Conservation (phyloP, 2,113 vertebrate species). For the Chionis minor region DNA sequence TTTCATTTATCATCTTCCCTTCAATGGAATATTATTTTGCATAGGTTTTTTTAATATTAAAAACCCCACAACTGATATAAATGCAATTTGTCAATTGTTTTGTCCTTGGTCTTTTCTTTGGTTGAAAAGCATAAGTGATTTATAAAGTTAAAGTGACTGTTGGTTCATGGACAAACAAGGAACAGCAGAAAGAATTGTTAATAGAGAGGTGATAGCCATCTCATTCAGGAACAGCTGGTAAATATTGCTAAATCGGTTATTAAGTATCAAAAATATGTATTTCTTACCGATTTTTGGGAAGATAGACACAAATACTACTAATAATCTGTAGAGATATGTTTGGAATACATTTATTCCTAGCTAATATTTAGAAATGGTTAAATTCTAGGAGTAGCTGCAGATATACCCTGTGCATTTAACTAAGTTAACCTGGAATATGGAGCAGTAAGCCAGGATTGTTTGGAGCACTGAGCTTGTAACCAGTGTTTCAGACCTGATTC, state of each 20-base stretch:
- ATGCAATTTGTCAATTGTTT: neutral
- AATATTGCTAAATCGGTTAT: neutral
- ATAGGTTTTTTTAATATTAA: neutral
- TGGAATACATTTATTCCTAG: neutral
- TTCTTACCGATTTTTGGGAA: neutral
- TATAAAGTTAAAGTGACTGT: neutral
- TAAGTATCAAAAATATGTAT: neutral
- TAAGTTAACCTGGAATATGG: neutral
- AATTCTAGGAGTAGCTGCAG: neutral
- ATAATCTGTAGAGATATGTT: neutral
- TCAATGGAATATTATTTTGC: neutral
- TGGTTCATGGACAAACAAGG: neutral
- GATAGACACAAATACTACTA: neutral
- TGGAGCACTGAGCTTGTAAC: neutral
- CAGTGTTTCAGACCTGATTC: neutral
- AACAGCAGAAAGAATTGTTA: neutral
- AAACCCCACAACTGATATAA: rapidly evolving
- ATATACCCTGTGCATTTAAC: neutral
- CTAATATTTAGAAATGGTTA: neutral
- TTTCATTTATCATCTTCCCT: neutral
- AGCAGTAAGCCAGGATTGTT: neutral
- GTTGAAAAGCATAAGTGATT: neutral
- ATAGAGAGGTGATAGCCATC: neutral
- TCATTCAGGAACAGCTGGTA: neutral
- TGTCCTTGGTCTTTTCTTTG: neutral